Evolutionary conservation across 2,888 invertebrate species (phyloP).

Genomic region (Hydroisotoma schaefferi): DNA sequence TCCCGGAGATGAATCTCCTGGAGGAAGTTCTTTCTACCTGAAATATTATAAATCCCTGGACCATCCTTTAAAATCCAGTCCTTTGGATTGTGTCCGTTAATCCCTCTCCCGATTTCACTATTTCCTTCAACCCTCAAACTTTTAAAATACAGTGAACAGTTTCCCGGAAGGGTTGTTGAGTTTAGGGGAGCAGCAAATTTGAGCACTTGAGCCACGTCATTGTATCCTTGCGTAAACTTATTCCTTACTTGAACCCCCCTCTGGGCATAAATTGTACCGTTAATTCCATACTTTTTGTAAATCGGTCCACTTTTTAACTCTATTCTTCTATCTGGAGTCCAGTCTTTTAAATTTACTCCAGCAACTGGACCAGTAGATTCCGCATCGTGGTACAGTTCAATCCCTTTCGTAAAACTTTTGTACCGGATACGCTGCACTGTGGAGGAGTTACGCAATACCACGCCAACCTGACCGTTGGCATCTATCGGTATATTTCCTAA

Average conservation of each 20-base stretch:
- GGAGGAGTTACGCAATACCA: conserved; percentile 11
- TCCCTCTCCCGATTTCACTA: conserved; percentile 9
- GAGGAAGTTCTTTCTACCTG: conserved; percentile 18
- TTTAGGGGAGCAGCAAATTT: conserved; percentile 5
- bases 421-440: conserved; percentile 13
- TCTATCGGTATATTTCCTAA: conserved; percentile 18
- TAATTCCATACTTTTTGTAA: background rate
- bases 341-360: conserved; percentile 15
- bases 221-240: conserved; percentile 5
- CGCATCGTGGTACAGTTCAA: conserved; percentile 5
- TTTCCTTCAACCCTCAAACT: conserved; percentile 22
- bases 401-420: conserved; percentile 8
- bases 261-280: conserved; percentile 8
- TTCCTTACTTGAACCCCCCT: background rate
- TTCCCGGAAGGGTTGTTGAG: conserved; percentile 9
- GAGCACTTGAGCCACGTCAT: conserved; percentile 15
- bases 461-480: conserved; percentile 14
- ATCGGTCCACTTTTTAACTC: background rate
- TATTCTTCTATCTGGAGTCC: conserved; percentile 13
- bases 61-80: conserved; percentile 23
- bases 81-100: conserved; percentile 19
- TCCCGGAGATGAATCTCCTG: conserved; percentile 6
- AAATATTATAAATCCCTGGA: conserved; percentile 8
- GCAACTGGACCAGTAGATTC: conserved; percentile 17
- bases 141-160: conserved; percentile 19